A percentile compares a stretch with the other conserved stretches of the same genome.
Conservation (phyloP, 2,797 vertebrate species). For the Amazona ochrocephala region DNA sequence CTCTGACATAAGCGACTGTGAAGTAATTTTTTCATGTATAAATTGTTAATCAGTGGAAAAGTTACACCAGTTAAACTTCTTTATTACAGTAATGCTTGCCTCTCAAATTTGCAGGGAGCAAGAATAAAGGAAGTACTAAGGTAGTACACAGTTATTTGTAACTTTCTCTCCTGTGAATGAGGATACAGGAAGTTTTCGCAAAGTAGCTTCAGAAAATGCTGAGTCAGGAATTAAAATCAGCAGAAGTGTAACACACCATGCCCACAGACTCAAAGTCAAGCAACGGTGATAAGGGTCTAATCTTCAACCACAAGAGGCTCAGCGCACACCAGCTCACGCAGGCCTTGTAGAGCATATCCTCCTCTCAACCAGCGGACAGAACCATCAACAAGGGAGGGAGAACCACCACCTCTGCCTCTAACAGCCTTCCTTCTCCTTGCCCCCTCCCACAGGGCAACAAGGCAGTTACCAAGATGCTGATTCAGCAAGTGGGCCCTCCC, state of each 20-base stretch:
- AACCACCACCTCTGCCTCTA: not conserved
- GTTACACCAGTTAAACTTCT: no score
- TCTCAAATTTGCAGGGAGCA: not conserved
- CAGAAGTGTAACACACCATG: not conserved
- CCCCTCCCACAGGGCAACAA: not conserved
- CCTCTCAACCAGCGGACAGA: not conserved
- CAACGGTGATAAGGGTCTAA: not conserved
- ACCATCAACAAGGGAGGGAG: not conserved
- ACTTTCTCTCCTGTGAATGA: no score
- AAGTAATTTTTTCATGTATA: not conserved
- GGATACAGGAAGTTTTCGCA: not conserved
- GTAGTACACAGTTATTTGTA: rapidly evolving
- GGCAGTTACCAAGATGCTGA: not conserved
- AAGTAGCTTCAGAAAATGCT: not conserved
- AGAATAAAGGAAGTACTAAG: not conserved
- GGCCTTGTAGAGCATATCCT: not conserved
- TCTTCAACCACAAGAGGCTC: not conserved
- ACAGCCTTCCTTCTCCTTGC: not conserved
- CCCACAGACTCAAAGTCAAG: not conserved
- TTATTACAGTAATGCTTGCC: no score
- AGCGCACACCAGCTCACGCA: not conserved
- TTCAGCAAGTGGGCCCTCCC: not conserved
- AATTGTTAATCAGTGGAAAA: not conserved
- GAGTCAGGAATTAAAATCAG: not conserved
- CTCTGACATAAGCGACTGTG: not conserved